Conservation (phyloP, 1,140 invertebrate species). For the Holcopasites calliopsidis region DNA sequence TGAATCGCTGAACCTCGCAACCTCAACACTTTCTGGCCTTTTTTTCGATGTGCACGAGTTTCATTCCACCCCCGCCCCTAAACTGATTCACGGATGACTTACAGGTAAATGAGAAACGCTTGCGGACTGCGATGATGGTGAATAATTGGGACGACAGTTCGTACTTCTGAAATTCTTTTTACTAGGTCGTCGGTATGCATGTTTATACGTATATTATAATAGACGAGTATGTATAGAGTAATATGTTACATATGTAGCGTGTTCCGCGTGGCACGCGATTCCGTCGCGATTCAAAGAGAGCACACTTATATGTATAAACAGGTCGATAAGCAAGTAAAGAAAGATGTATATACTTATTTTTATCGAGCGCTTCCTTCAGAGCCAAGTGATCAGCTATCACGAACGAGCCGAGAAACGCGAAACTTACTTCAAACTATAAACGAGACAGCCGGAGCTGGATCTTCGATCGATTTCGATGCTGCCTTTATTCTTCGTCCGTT, state of each 20-base stretch:
- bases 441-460: background rate
- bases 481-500: background rate
- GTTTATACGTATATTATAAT: constrained; percentile 3
- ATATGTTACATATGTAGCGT: constrained; percentile 20
- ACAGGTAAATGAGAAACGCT: background rate
- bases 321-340: constrained; percentile 45
- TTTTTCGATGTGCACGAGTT: constrained; percentile 3
- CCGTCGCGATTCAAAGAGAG: constrained; percentile 35
- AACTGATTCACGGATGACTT: background rate
- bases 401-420: background rate
- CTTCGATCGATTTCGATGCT: background rate
- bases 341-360: constrained; percentile 23
- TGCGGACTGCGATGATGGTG: background rate
- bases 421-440: background rate
- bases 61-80: background rate
- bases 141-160: background rate
- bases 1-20: constrained; percentile 19
- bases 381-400: background rate
- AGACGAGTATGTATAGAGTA: background rate
- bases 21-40: constrained; percentile 24
- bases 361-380: constrained; percentile 19
- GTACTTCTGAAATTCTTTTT: constrained; percentile 7
- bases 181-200: constrained; percentile 1
- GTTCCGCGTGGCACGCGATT: background rate
- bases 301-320: constrained; percentile 33